phyloP scores from a whole-genome alignment of 2,888 invertebrate genomes.

The Aphidius colemani region DNA sequence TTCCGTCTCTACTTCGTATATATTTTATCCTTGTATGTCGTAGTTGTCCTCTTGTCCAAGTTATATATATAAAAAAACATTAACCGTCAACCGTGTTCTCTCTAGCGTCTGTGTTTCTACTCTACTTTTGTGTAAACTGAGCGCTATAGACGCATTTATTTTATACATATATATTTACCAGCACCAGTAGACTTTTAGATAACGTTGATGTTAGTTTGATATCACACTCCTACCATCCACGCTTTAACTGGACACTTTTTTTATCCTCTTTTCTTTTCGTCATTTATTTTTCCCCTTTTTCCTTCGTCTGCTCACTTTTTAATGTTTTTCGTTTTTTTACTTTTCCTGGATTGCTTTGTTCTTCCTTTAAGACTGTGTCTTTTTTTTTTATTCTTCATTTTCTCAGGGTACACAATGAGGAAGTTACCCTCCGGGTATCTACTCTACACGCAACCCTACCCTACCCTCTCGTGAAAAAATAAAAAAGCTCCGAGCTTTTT shows the following conservation, averaged over 20 bases:
- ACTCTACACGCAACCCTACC: slow-evolving; percentile 11
- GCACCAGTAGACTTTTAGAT: no score
- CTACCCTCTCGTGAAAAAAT: neutral
- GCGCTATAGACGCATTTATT: neutral
- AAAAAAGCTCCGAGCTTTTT: neutral
- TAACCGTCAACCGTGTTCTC: slow-evolving; percentile 28
- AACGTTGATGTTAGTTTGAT: slow-evolving; percentile 5
- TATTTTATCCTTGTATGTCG: slow-evolving; percentile 32
- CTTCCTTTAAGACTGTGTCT: slow-evolving; percentile 8
- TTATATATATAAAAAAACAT: no score
- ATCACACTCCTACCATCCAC: slow-evolving; percentile 8
- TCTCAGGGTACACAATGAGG: neutral
- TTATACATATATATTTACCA: no score
- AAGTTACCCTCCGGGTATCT: slow-evolving; percentile 5
- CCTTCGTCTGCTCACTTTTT: neutral
- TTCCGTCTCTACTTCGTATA: slow-evolving; percentile 33
- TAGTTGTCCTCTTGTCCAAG: slow-evolving; percentile 17
- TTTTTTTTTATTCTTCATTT: no score
- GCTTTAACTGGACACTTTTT: slow-evolving; percentile 1
- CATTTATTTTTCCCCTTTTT: neutral
- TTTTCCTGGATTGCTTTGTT: slow-evolving; percentile 9
- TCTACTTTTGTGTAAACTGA: neutral
- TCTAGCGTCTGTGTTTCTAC: slow-evolving; percentile 9
- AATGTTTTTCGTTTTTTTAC: neutral
- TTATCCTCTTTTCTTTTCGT: slow-evolving; percentile 2